Percentiles rank a stretch among this genome's conserved stretches.
Conservation (phyloP, 2,888 invertebrate genomes). For the Hemicrepidius hirtus region DNA sequence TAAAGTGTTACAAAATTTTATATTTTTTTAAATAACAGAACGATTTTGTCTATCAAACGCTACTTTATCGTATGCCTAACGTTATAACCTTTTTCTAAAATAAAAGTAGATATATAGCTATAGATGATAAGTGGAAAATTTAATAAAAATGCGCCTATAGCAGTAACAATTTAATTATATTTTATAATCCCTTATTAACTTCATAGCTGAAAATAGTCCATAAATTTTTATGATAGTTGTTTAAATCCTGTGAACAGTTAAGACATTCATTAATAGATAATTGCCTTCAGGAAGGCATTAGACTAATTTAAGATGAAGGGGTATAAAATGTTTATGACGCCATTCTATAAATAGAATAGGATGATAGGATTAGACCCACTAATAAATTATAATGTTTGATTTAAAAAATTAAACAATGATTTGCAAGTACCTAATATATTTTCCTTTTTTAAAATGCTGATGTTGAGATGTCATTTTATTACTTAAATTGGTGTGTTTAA, state of each 20-base stretch:
- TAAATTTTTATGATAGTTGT: conserved; percentile 37
- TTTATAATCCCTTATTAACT: conserved; percentile 34
- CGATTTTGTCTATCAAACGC: too few species aligned
- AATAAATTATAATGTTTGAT: too few species aligned
- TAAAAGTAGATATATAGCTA: too few species aligned
- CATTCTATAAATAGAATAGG: conserved; percentile 21
- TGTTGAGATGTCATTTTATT: too few species aligned
- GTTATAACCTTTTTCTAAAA: too few species aligned
- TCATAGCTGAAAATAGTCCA: conserved; percentile 15
- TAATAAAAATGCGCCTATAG: neutral
- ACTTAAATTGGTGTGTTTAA: too few species aligned
- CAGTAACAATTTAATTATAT: conserved; percentile 22
- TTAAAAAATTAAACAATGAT: too few species aligned
- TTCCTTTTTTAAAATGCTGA: too few species aligned
- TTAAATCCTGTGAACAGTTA: conserved; percentile 39
- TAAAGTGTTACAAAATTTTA: too few species aligned
- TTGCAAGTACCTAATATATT: too few species aligned
- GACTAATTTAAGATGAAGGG: conserved; percentile 39
- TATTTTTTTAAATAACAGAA: too few species aligned
- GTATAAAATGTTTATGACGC: conserved; percentile 32
- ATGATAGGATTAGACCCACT: neutral
- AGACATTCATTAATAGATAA: conserved; percentile 40
- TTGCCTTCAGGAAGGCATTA: conserved; percentile 35
- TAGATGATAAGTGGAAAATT: neutral
- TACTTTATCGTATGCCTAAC: too few species aligned